A percentile compares a stretch with the other conserved stretches of the same genome.
Evolutionary conservation across 2,888 invertebrate genomes (phyloP).

Genomic region (Vandiemenella viatica): DNA sequence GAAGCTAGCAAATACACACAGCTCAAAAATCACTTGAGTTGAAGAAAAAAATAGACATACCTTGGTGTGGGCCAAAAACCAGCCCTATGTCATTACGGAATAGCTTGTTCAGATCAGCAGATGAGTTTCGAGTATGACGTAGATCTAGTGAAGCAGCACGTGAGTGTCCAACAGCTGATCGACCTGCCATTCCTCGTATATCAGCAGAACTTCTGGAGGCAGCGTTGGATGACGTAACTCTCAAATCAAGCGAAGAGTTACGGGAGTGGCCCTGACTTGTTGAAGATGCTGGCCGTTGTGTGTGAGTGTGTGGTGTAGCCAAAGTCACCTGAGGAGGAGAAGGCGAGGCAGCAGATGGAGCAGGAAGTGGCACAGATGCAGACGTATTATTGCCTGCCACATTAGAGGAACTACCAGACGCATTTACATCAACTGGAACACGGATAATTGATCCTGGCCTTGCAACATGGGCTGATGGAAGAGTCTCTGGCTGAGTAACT

Average conservation of each 20-base stretch:
- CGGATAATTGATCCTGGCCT: constrained; percentile 28
- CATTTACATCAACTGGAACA: constrained; percentile 20
- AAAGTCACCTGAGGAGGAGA: neutral
- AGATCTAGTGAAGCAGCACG: constrained; percentile 70
- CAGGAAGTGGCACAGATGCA: constrained; percentile 17
- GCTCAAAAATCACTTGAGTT: neutral
- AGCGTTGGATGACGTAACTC: constrained; percentile 30
- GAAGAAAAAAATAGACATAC: constrained; percentile 21
- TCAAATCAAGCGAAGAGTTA: constrained; percentile 69
- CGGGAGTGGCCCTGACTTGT: constrained; percentile 44
- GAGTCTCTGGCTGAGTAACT: constrained; percentile 3
- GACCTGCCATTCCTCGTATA: constrained; percentile 26
- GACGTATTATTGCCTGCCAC: neutral
- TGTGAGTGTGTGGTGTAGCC: constrained; percentile 11
- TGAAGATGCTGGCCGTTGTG: constrained; percentile 15
- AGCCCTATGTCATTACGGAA: constrained; percentile 55
- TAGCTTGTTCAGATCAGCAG: constrained; percentile 56
- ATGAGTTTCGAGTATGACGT: constrained; percentile 55
- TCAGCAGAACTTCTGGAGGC: constrained; percentile 32
- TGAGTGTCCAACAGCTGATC: constrained; percentile 46
- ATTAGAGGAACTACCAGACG: neutral
- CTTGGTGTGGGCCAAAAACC: constrained; percentile 44
- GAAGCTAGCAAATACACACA: too few relatives aligned
- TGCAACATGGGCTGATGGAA: constrained; percentile 19
- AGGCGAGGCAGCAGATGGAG: constrained; percentile 16